phyloP scores from a whole-genome alignment of 2,113 vertebrate species.

The Cyphomyrus plagiostoma region DNA sequence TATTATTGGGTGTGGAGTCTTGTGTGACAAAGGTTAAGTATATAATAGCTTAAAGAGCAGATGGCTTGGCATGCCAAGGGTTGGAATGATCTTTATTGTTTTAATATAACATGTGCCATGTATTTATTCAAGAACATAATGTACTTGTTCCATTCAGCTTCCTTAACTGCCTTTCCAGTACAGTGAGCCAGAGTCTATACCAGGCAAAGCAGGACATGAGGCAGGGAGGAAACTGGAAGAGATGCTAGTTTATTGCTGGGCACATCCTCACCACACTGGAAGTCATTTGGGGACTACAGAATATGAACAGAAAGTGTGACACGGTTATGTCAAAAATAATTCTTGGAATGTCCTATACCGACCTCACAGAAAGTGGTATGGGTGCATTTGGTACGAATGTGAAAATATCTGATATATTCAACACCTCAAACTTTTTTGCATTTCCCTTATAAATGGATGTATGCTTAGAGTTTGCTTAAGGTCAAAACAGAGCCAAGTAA shows the following conservation, averaged over 20 bases:
- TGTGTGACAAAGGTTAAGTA: not conserved
- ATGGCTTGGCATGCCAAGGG: not conserved
- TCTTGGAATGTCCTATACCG: not conserved
- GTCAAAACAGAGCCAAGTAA: not conserved
- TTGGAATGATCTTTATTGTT: not conserved
- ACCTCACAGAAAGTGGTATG: not conserved
- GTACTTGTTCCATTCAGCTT: not conserved
- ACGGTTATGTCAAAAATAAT: not conserved
- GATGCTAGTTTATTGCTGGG: not conserved
- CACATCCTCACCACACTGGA: not conserved
- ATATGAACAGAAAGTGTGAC: not conserved
- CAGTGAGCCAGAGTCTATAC: not conserved
- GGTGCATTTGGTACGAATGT: not conserved
- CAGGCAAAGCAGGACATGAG: not conserved
- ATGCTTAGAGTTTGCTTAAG: not conserved
- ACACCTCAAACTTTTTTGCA: not conserved
- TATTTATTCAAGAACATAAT: not conserved
- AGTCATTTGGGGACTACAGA: not conserved
- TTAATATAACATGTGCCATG: conserved; percentile 4
- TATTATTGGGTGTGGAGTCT: not conserved
- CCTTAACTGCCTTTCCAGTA: not conserved
- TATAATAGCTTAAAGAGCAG: not conserved
- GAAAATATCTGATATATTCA: not conserved
- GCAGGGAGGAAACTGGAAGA: not conserved
- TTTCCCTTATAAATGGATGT: not conserved